These are phyloP conservation scores for Gavialis gangeticus DNA, from an alignment of 2,113 vertebrate species.

Conservation along the genomic window DNA sequence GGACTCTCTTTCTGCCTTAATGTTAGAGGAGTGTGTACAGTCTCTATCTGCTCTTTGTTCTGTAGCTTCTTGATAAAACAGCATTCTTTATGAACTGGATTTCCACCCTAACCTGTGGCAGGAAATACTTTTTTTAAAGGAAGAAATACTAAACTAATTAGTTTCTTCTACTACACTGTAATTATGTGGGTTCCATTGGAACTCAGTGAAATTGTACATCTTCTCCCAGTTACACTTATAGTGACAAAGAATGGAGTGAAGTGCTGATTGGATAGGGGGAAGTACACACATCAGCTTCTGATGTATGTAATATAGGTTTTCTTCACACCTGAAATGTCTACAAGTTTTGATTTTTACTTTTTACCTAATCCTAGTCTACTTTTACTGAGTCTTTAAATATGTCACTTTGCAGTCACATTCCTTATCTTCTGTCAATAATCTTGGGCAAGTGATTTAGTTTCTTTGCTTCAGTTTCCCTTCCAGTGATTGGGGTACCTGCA, in stretches of 20 bases:
- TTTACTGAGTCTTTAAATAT: neutral
- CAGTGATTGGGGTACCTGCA: neutral
- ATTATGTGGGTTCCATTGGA: conserved; percentile 5
- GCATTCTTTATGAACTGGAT: neutral
- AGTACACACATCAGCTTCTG: neutral
- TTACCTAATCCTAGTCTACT: neutral
- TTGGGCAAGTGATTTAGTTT: neutral
- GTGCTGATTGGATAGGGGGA: neutral
- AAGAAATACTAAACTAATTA: neutral
- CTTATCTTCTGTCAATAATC: neutral
- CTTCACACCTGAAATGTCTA: neutral
- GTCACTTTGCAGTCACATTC: neutral
- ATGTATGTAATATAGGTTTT: neutral
- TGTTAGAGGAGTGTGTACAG: neutral
- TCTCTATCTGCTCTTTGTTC: neutral
- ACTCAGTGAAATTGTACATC: neutral
- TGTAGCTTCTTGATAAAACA: neutral
- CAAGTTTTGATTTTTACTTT: conserved; percentile 18
- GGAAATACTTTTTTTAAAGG: conserved; percentile 15
- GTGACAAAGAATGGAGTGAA: neutral
- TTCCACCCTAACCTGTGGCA: neutral
- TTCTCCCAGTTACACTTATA: neutral
- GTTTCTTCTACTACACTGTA: neutral
- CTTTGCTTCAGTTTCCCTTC: neutral
- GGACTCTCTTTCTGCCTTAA: neutral